Evolutionary conservation across 2,888 invertebrate species (phyloP).

Genomic region (Anagyrus pseudococci): DNA sequence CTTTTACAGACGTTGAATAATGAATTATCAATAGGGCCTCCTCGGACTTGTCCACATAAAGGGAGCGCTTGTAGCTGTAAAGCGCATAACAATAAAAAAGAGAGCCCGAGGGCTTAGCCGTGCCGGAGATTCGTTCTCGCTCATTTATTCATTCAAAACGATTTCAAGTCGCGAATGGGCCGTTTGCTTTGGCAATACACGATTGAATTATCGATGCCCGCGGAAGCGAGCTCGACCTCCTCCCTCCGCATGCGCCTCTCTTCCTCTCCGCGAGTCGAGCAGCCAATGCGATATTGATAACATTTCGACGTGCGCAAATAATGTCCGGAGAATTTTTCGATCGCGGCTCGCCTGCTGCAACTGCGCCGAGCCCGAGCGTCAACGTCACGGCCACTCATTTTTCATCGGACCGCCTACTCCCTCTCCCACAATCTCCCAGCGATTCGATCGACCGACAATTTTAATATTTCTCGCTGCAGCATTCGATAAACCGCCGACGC

Average conservation of each 20-base stretch:
- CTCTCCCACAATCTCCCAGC: no score
- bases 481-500: neutral
- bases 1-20: no score
- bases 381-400: conserved; percentile 22
- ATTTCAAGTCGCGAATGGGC: no score
- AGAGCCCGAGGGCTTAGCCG: neutral
- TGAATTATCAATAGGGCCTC: no score
- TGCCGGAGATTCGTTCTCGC: neutral
- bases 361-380: neutral
- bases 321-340: no score
- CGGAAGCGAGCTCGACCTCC: neutral
- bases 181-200: neutral
- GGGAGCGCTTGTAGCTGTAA: no score
- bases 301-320: no score
- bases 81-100: neutral
- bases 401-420: conserved; percentile 1
- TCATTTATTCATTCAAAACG: no score
- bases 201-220: conserved; percentile 19
- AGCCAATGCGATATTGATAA: conserved; percentile 14
- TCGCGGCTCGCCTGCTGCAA: neutral
- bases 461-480: conserved; percentile 27
- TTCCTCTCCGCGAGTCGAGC: neutral
- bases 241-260: no score
- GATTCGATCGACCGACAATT: conserved; percentile 15
- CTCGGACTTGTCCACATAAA: no score